A percentile compares a stretch with the other conserved stretches of the same genome.
Conservation (phyloP, 1,140 invertebrate species). For the Musca domestica region DNA sequence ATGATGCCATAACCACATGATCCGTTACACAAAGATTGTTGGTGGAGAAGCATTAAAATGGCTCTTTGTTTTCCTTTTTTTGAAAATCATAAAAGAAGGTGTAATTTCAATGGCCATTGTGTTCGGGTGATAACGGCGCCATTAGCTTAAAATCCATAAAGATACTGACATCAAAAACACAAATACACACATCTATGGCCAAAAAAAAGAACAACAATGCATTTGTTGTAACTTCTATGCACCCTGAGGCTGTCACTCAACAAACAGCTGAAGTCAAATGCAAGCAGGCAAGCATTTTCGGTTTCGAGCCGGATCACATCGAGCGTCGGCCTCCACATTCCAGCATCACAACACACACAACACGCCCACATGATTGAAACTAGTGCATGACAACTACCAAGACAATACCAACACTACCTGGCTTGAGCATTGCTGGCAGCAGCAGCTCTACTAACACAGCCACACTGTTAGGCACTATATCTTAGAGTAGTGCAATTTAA, state of each 20-base stretch:
- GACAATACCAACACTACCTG: neutral
- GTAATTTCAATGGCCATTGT: slow-evolving; percentile 5
- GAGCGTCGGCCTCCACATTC: slow-evolving; percentile 10
- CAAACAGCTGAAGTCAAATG: neutral
- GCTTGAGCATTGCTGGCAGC: too few relatives aligned
- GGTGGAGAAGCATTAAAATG: neutral
- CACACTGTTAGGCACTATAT: neutral
- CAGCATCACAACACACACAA: slow-evolving; percentile 2
- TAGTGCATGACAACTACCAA: slow-evolving; percentile 9
- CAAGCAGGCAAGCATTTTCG: neutral
- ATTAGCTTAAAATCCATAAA: slow-evolving; percentile 17
- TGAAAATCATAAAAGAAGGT: neutral
- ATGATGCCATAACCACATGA: neutral
- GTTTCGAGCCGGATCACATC: too few relatives aligned
- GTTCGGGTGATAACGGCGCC: slow-evolving; percentile 8
- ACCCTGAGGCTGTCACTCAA: neutral
- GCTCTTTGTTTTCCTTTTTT: too few relatives aligned
- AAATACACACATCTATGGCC: too few relatives aligned
- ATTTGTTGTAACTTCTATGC: neutral
- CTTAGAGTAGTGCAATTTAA: neutral
- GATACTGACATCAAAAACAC: neutral
- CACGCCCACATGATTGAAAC: slow-evolving; percentile 20
- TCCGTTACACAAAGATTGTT: neutral
- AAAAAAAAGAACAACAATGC: neutral
- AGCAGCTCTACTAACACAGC: neutral